A percentile compares a stretch with the other conserved stretches of the same genome.
phyloP scores from a whole-genome alignment of 1,140 invertebrate species.

The Conus betulinus region DNA sequence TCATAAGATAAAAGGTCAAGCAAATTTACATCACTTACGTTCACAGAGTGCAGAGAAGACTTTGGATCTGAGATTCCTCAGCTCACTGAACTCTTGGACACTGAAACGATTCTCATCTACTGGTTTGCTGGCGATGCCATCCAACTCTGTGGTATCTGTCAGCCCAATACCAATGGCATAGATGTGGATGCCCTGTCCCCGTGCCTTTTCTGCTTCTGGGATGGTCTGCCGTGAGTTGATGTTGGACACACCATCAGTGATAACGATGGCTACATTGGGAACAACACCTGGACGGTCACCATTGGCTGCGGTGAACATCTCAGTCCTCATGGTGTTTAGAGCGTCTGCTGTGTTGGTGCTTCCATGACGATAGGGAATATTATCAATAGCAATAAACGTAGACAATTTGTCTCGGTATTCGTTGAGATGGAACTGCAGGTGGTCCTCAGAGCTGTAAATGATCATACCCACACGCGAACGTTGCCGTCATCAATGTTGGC shows the following conservation, averaged over 20 bases:
- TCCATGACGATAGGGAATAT: no score
- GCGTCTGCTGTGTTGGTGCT: no score
- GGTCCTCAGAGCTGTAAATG: no score
- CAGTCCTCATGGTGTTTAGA: no score
- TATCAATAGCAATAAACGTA: no score
- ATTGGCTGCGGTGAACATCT: conserved; percentile 35
- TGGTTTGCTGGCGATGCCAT: conserved; percentile 55
- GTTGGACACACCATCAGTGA: conserved; percentile 67
- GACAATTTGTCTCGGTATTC: no score
- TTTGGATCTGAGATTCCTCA: conserved; percentile 40
- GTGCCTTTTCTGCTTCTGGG: conserved; percentile 55
- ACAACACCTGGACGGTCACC: conserved; percentile 66
- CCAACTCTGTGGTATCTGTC: conserved; percentile 56
- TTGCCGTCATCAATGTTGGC: no score
- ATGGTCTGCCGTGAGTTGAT: conserved; percentile 57
- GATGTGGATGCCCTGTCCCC: conserved; percentile 55
- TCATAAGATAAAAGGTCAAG: no score
- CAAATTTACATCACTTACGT: conserved; percentile 10
- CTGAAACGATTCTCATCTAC: conserved; percentile 54
- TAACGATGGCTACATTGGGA: conserved; percentile 42
- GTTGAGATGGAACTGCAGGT: no score
- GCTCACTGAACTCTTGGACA: conserved; percentile 58
- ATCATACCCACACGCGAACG: no score
- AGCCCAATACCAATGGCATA: conserved; percentile 66
- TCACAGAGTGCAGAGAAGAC: conserved; percentile 37